Conservation (phyloP, 2,888 invertebrate genomes). For the Cantharis rufa region DNA sequence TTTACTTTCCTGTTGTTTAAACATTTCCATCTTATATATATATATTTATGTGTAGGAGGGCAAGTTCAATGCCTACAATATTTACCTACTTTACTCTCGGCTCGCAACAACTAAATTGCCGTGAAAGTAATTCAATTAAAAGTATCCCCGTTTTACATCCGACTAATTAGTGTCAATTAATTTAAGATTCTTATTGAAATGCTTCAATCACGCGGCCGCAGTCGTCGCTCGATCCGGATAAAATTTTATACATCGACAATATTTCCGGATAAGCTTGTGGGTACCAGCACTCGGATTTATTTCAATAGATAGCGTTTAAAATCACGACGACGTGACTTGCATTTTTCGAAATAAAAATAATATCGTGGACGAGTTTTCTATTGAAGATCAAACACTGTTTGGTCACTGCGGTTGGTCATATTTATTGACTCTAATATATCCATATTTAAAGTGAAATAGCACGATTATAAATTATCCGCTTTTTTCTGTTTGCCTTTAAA, state of each 20-base stretch:
- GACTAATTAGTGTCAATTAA: slow-evolving; percentile 16
- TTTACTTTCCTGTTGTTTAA: slow-evolving; percentile 28
- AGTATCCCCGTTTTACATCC: slow-evolving; percentile 14
- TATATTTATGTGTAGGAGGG: slow-evolving; percentile 37
- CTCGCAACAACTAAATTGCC: slow-evolving; percentile 22
- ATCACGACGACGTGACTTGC: slow-evolving; percentile 20
- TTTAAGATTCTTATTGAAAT: slow-evolving; percentile 2
- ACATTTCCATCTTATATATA: background rate
- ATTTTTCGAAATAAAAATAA: slow-evolving; percentile 8
- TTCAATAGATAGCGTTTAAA: slow-evolving; percentile 16
- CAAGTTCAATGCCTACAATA: slow-evolving; percentile 40
- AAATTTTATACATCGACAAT: background rate
- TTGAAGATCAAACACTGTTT: slow-evolving; percentile 19
- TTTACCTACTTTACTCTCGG: slow-evolving; percentile 34
- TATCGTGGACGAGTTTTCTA: slow-evolving; percentile 20
- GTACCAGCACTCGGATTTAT: slow-evolving; percentile 3
- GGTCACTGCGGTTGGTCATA: slow-evolving; percentile 10
- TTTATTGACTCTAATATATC: slow-evolving; percentile 1
- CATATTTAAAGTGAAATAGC: background rate
- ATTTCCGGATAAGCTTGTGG: slow-evolving; percentile 10
- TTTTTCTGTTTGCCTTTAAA: background rate
- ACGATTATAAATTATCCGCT: background rate
- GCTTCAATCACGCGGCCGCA: background rate
- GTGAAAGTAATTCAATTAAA: slow-evolving; percentile 35
- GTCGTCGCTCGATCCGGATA: background rate